phyloP scores from a whole-genome alignment of 2,797 vertebrate species.

The Steatocranus sp. region DNA sequence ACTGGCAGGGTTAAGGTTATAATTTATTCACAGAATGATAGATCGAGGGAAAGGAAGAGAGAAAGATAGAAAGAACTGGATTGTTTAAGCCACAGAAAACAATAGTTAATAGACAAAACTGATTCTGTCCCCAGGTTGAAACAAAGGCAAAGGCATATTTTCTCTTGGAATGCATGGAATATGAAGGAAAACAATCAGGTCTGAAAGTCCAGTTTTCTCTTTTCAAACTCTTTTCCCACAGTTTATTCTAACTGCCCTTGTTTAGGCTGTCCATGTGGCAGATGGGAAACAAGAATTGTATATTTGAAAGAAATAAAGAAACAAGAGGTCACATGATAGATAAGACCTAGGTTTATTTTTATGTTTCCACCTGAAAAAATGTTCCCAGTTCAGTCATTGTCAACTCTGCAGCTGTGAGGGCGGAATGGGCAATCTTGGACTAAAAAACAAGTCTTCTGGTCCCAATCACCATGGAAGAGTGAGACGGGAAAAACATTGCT shows the following conservation, averaged over 20 bases:
- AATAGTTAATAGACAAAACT: neutral
- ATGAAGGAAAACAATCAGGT: neutral
- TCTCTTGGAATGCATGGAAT: neutral
- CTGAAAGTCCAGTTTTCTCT: neutral
- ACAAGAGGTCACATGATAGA: neutral
- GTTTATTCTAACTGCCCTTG: neutral
- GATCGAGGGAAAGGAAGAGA: conserved; percentile 2
- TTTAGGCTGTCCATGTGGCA: neutral
- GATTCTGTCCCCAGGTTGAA: neutral
- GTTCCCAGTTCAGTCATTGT: neutral
- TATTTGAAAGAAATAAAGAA: neutral
- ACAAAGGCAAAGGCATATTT: neutral
- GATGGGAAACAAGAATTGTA: neutral
- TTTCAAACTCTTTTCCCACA: neutral
- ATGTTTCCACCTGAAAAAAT: neutral
- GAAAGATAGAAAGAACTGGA: neutral
- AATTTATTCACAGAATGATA: neutral
- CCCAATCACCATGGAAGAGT: neutral
- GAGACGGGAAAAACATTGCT: neutral
- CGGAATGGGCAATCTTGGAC: neutral
- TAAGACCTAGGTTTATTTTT: neutral
- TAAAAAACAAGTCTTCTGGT: neutral
- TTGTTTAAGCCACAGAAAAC: conserved; percentile 9
- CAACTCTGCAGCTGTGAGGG: neutral
- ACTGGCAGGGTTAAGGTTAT: neutral